phyloP scores from a whole-genome alignment of 2,113 vertebrate genomes.

The Collichthys lucidus region DNA sequence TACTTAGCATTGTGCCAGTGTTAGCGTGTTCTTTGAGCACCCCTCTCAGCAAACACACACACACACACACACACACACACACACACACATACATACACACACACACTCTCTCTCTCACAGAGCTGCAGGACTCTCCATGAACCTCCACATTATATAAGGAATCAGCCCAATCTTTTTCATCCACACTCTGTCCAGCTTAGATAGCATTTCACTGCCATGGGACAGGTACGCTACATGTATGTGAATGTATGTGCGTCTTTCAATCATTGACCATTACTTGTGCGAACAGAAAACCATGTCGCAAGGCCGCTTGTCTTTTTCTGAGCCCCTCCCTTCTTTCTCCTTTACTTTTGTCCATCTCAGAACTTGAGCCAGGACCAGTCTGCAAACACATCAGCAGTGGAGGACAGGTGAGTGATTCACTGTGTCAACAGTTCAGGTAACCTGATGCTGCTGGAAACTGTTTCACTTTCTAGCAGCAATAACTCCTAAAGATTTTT shows the following conservation, averaged over 20 bases:
- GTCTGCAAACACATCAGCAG: conserved; percentile 54
- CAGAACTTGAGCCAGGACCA: conserved; percentile 76
- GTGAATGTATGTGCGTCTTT: conserved; percentile 15
- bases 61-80: too few species aligned
- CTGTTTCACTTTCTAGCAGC: neutral
- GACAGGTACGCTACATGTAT: conserved; percentile 67
- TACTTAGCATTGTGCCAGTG: conserved; percentile 58
- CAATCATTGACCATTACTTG: conserved; percentile 48
- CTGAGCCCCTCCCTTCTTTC: conserved; percentile 11
- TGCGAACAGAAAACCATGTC: neutral
- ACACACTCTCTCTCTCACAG: conserved; percentile 36
- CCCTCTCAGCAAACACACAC: conserved; percentile 24
- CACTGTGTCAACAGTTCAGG: neutral
- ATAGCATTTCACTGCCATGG: conserved; percentile 62
- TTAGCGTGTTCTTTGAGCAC: conserved; percentile 58
- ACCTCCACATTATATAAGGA: conserved; percentile 78
- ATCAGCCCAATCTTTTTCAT: conserved; percentile 51
- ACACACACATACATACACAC: conserved; percentile 26
- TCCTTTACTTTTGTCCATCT: conserved; percentile 19
- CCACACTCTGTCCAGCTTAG: conserved; percentile 43
- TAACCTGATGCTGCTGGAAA: neutral
- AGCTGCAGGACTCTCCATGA: conserved; percentile 65
- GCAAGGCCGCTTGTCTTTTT: conserved; percentile 39
- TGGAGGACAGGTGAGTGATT: conserved; percentile 77
- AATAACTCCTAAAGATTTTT: neutral